A percentile compares a stretch with the other conserved stretches of the same genome.
Conservation (phyloP, 2,888 invertebrate species). For the Tortrix viridana region DNA sequence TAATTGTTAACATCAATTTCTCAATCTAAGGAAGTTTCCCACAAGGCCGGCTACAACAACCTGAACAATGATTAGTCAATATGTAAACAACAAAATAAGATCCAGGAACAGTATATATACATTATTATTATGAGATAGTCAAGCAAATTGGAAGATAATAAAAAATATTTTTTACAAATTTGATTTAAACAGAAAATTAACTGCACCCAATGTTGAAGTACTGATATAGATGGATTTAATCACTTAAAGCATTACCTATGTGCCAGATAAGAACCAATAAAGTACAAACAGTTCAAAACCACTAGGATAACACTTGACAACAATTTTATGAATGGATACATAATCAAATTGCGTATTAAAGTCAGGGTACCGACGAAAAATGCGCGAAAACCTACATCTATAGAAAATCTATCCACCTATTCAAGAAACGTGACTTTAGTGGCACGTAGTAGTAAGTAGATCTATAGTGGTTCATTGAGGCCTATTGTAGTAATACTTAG, state of each 20-base stretch:
- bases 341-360: slow-evolving; percentile 1
- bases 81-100: too few relatives aligned
- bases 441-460: slow-evolving; percentile 28
- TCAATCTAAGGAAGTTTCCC: too few relatives aligned
- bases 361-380: slow-evolving; percentile 23
- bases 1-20: too few relatives aligned
- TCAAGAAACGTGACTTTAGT: slow-evolving; percentile 30
- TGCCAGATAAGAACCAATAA: not conserved
- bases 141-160: too few relatives aligned
- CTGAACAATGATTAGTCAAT: too few relatives aligned
- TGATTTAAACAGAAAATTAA: too few relatives aligned
- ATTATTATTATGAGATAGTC: too few relatives aligned
- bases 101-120: too few relatives aligned
- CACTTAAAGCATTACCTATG: not conserved
- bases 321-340: slow-evolving; percentile 26
- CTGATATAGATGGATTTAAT: too few relatives aligned
- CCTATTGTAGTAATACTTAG: slow-evolving; percentile 20
- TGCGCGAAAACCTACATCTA: slow-evolving; percentile 38
- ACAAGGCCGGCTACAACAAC: too few relatives aligned
- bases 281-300: not conserved
- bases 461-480: slow-evolving; percentile 29
- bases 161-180: too few relatives aligned
- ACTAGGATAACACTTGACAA: not conserved
- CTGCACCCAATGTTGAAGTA: too few relatives aligned
- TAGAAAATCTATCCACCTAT: slow-evolving; percentile 31